A percentile compares a stretch with the other conserved stretches of the same genome.
These are phyloP conservation scores for Drosophila villosipedis DNA, from an alignment of 2,888 invertebrate species.

Conservation along the genomic window DNA sequence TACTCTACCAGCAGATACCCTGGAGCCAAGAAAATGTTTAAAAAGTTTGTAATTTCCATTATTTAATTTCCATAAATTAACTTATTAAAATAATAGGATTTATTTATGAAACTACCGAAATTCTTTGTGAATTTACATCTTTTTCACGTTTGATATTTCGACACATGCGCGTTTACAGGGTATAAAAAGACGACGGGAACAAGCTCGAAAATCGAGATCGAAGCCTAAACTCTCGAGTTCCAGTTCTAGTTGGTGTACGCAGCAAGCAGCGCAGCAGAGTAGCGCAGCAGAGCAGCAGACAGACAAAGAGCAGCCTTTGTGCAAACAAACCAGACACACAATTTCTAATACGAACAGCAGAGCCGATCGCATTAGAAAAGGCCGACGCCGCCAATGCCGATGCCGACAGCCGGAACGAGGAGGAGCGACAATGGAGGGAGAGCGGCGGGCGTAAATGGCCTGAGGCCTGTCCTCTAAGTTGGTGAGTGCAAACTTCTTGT, in stretches of 20 bases:
- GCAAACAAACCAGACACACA: constrained; percentile 42
- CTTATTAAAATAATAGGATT: not conserved
- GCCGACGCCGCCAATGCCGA: not conserved
- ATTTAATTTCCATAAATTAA: not conserved
- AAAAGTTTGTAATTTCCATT: not conserved
- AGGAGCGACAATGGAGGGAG: constrained; percentile 27
- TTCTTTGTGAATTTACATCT: not conserved
- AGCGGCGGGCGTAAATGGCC: constrained; percentile 29
- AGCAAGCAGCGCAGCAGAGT: not conserved
- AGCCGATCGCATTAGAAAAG: constrained; percentile 57
- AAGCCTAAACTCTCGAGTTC: constrained; percentile 18
- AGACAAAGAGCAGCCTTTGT: constrained; percentile 66
- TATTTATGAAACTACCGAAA: not conserved
- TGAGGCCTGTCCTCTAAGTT: constrained; percentile 36
- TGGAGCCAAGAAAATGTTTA: not conserved
- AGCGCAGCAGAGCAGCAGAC: constrained; percentile 21
- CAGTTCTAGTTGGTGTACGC: not conserved
- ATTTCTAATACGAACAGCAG: constrained; percentile 57
- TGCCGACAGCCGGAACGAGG: constrained; percentile 1
- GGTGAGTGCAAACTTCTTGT: constrained; percentile 70
- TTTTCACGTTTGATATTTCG: not conserved
- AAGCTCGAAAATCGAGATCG: constrained; percentile 11
- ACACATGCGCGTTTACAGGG: not conserved
- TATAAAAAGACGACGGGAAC: constrained; percentile 6
- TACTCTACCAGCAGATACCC: not conserved